A percentile compares a stretch with the other conserved stretches of the same genome.
Conservation (phyloP, 2,888 invertebrate species). For the Eupithecia insigniata region DNA sequence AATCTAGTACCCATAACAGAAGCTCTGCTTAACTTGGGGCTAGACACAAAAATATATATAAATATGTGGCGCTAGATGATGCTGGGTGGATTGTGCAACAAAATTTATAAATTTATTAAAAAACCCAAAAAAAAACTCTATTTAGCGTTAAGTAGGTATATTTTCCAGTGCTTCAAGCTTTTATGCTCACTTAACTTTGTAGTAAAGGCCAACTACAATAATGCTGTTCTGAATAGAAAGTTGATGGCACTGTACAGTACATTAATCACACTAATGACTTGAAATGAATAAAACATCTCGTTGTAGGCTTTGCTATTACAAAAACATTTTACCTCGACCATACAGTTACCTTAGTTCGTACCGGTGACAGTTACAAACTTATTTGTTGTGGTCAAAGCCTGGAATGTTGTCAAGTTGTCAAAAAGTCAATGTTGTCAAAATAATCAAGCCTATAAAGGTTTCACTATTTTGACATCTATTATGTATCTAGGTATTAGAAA, state of each 20-base stretch:
- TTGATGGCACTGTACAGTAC: conserved; percentile 31
- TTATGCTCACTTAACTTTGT: not conserved
- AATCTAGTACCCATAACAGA: no score
- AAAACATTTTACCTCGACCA: conserved; percentile 43
- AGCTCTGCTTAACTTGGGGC: no score
- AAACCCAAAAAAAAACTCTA: no score
- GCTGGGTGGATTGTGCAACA: no score
- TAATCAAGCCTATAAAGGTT: no score
- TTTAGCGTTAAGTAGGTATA: not conserved
- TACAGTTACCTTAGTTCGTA: conserved; percentile 37
- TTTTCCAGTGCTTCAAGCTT: not conserved
- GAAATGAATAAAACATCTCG: conserved; percentile 54
- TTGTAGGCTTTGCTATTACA: conserved; percentile 41
- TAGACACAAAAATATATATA: no score
- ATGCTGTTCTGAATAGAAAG: not conserved
- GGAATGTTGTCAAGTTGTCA: not conserved
- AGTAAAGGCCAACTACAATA: not conserved
- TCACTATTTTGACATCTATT: not conserved
- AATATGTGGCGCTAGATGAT: no score
- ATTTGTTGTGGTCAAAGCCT: conserved; percentile 7
- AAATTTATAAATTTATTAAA: no score
- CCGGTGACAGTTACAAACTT: conserved; percentile 26
- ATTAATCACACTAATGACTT: conserved; percentile 60
- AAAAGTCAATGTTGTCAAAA: no score
- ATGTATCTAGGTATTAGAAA: no score